Percentiles rank a stretch among this genome's conserved stretches.
Evolutionary conservation across 2,888 invertebrate genomes (phyloP).

Genomic region (Archaeoteleia sp.): DNA sequence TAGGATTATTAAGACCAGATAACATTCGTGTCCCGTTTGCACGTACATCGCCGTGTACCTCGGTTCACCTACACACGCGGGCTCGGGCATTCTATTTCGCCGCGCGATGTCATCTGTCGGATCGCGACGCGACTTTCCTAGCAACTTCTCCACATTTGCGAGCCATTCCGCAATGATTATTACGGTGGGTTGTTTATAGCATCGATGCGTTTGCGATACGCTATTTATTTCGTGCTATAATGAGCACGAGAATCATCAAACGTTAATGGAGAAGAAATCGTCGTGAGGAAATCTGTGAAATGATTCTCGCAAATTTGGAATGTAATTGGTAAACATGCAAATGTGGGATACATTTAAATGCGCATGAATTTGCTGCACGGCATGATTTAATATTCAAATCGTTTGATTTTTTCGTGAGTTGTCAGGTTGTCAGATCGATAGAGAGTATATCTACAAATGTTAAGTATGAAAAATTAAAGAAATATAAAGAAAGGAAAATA

Average conservation of each 20-base stretch:
- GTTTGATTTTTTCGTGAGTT: no score
- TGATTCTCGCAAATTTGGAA: slow-evolving; percentile 25
- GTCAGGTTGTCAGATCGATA: no score
- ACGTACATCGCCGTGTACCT: slow-evolving; percentile 16
- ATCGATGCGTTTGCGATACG: slow-evolving; percentile 42
- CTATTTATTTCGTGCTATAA: slow-evolving; percentile 50
- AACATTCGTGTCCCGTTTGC: slow-evolving; percentile 50
- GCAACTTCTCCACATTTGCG: slow-evolving; percentile 52
- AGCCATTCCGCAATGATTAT: slow-evolving; percentile 46
- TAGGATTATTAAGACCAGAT: slow-evolving; percentile 57
- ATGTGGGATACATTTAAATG: no score
- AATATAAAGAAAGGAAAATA: no score
- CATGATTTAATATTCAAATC: no score
- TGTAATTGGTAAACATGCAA: slow-evolving; percentile 25
- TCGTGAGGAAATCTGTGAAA: slow-evolving; percentile 38
- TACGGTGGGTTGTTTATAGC: slow-evolving; percentile 43
- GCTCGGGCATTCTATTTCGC: slow-evolving; percentile 27
- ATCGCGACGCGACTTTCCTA: slow-evolving; percentile 42
- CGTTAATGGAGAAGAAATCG: slow-evolving; percentile 36
- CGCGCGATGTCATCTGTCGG: slow-evolving; percentile 49
- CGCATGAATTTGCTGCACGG: no score
- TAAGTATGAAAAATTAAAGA: no score
- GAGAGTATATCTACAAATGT: no score
- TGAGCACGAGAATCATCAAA: slow-evolving; percentile 45
- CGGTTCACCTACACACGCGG: slow-evolving; percentile 4